Evolutionary conservation across 2,113 vertebrate genomes (phyloP).

Genomic region (Zonotrichia leucophrys): DNA sequence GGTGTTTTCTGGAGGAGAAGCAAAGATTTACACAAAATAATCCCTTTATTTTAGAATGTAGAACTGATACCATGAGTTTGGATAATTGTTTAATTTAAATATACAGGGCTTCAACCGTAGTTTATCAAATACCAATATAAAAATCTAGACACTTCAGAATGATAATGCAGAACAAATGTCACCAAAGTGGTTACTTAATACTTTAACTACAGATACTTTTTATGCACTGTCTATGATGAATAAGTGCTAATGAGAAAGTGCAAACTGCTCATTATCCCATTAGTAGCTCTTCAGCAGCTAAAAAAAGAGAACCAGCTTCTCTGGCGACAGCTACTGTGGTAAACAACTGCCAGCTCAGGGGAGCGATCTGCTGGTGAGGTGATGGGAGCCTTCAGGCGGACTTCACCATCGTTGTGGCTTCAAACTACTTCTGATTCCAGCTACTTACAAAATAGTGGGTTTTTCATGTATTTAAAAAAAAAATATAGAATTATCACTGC

Average conservation of each 20-base stretch:
- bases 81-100: neutral
- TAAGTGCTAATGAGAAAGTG: neutral
- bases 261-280: constrained; percentile 20
- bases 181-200: neutral
- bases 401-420: accelerated
- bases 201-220: neutral
- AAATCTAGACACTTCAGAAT: neutral
- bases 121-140: neutral
- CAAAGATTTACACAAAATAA: neutral
- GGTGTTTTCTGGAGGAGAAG: neutral
- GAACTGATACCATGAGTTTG: neutral
- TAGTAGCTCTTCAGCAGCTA: neutral
- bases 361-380: neutral
- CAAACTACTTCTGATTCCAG: neutral
- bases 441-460: accelerated
- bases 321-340: neutral
- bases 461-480: neutral
- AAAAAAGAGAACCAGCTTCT: neutral
- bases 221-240: neutral
- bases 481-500: neutral
- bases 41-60: neutral
- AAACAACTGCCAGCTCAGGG: neutral
- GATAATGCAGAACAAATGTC: neutral
- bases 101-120: neutral
- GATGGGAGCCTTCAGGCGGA: neutral